Base-by-base conservation (phyloP, 2,113 vertebrate species). In the Rhodinocichla rosea region DNA sequence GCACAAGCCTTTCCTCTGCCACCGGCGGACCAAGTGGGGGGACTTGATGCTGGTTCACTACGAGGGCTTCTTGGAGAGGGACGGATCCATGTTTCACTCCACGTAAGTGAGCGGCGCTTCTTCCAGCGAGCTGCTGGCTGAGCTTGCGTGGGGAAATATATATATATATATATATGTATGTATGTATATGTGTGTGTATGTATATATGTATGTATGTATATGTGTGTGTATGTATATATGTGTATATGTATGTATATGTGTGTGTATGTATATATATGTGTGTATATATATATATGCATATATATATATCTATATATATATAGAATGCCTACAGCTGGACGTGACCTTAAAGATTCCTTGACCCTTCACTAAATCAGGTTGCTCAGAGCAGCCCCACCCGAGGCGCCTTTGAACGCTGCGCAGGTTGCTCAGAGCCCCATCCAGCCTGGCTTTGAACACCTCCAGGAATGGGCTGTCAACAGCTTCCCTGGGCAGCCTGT, bases 11-110 rank as follows among this genome's bases (percentile, higher is more conserved):
- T 99, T 99, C 83, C 90, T 99, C 90, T 99, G 99, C 96, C 98
- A 98, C 73, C 98, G 99, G 50, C 98, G 97, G 92, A 98, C 98
- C 19, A 99, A 99, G 91, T 98, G 98, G 90, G 99, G 99, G 53
- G 99, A 99, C 67, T 97, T 99, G 98, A 97, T 99, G 98, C 96
- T 99, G 88, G 98, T 99, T 26, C 99, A 99, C 96, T 99, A 98
- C 79, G 98, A 99, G 15, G 99, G 99, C 40, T 99, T 94, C 94
- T 86, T 99, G 95, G 98, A 99, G 96, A 99, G 98, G 81, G 99
- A 99, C 27, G 99, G 99, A 73, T 98, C 99, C 18, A 95, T 98
- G 87, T 99, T 99, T 92, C 98, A 99, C 92, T 99, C 99, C 95
- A 99, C 99, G 99, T 99, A 98, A 99, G 97, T 98, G 37, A 37